phyloP scores from a whole-genome alignment of 2,113 vertebrate species.

The Sceloporus tristichus region DNA sequence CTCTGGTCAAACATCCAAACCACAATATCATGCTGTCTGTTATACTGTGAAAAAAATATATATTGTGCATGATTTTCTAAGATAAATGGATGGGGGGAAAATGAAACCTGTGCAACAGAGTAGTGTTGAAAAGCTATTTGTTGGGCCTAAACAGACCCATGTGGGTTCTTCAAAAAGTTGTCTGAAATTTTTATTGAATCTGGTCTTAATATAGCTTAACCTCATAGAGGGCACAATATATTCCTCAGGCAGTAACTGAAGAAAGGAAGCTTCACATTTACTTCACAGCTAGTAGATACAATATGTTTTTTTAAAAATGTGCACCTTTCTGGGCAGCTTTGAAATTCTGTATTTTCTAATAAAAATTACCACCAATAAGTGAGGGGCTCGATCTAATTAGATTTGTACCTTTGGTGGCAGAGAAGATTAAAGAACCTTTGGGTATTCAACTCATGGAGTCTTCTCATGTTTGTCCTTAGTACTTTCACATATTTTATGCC shows the following conservation, averaged over 20 bases:
- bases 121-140: slow-evolving; percentile 6
- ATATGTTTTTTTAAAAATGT: not conserved
- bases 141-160: not conserved
- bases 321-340: not conserved
- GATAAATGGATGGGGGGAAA: not conserved
- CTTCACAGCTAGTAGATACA: not conserved
- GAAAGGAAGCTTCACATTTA: not conserved
- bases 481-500: not conserved
- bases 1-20: no score
- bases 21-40: not conserved
- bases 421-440: fast-evolving
- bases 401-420: not conserved
- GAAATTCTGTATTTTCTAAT: slow-evolving; percentile 25
- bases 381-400: not conserved
- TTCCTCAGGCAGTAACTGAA: slow-evolving; percentile 26
- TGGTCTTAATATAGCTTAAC: slow-evolving; percentile 10
- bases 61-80: not conserved
- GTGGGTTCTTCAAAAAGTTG: not conserved
- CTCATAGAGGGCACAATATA: not conserved
- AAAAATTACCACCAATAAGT: slow-evolving; percentile 1
- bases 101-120: not conserved
- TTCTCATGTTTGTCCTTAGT: slow-evolving; percentile 41
- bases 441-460: not conserved
- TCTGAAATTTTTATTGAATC: slow-evolving; percentile 32
- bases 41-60: not conserved